These are phyloP conservation scores for Lydus trimaculatus DNA, from an alignment of 2,888 invertebrate species.

Conservation along the genomic window DNA sequence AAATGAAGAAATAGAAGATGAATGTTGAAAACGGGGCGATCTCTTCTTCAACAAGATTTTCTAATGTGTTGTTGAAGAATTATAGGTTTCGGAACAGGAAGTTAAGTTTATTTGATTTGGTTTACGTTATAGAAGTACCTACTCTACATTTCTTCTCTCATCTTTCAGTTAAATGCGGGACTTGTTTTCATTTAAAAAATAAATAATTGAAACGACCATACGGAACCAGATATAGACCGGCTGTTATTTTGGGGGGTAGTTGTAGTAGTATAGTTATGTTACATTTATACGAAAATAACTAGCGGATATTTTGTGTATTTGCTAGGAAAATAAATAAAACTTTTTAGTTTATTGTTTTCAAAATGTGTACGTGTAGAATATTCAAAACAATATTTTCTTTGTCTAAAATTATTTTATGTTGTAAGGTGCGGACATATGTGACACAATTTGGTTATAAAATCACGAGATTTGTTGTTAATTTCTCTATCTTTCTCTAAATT, in stretches of 20 bases:
- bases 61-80: slow-evolving; percentile 5
- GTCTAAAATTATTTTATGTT: not conserved
- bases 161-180: not conserved
- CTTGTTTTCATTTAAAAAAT: not conserved
- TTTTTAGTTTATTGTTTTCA: not conserved
- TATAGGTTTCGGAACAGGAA: slow-evolving; percentile 7
- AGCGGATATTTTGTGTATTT: slow-evolving; percentile 7
- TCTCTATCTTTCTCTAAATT: not conserved
- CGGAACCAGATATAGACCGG: not conserved
- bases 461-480: not conserved
- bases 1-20: not conserved
- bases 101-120: slow-evolving; percentile 1
- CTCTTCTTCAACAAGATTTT: not conserved
- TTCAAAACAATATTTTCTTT: not conserved
- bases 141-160: not conserved
- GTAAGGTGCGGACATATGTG: not conserved
- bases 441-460: not conserved
- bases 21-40: not conserved
- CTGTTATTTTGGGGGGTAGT: slow-evolving; percentile 4
- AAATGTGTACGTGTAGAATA: not conserved
- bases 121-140: not conserved
- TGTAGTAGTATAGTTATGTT: no score
- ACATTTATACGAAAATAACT: slow-evolving; percentile 5
- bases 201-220: slow-evolving; percentile 1
- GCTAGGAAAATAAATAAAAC: not conserved